Evolutionary conservation across 64 coral and sea anemone genomes (phyloP).

Genomic region (Pocillopora damicornis): DNA sequence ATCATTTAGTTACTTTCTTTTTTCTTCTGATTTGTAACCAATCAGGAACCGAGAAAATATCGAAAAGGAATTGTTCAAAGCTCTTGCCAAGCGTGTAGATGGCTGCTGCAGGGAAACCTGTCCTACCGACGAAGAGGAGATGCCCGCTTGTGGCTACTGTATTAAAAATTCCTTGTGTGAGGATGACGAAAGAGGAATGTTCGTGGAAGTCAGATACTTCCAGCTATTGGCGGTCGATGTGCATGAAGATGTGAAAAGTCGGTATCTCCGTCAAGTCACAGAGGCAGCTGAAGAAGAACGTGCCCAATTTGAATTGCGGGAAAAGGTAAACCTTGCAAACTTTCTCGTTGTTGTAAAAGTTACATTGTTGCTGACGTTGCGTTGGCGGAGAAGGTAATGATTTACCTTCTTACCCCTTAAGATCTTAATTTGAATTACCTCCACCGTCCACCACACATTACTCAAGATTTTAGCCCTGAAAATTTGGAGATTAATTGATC

Average conservation of each 20-base stretch:
- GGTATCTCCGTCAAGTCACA: slow-evolving; percentile 80
- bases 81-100: slow-evolving; percentile 57
- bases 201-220: slow-evolving; percentile 82
- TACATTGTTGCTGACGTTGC: not conserved
- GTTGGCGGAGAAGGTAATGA: not conserved
- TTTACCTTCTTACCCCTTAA: not conserved
- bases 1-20: not conserved
- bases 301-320: slow-evolving; percentile 55
- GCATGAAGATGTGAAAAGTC: slow-evolving; percentile 63
- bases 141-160: slow-evolving; percentile 43
- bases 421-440: not conserved
- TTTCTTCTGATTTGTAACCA: not conserved
- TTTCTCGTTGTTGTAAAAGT: not conserved
- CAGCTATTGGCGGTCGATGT: slow-evolving; percentile 76
- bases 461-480: too few species aligned
- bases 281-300: slow-evolving; percentile 80
- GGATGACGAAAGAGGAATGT: slow-evolving; percentile 62
- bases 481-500: too few species aligned
- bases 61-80: slow-evolving; percentile 60
- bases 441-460: too few species aligned
- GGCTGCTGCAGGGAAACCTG: slow-evolving; percentile 63
- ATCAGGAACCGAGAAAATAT: slow-evolving; percentile 62
- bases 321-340: slow-evolving; percentile 54
- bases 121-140: not conserved
- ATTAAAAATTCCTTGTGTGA: slow-evolving; percentile 42